Percentiles rank a stretch among this genome's conserved stretches.
These are phyloP conservation scores for Accipiter minullus DNA, from an alignment of 2,797 vertebrate species.

Conservation along the genomic window DNA sequence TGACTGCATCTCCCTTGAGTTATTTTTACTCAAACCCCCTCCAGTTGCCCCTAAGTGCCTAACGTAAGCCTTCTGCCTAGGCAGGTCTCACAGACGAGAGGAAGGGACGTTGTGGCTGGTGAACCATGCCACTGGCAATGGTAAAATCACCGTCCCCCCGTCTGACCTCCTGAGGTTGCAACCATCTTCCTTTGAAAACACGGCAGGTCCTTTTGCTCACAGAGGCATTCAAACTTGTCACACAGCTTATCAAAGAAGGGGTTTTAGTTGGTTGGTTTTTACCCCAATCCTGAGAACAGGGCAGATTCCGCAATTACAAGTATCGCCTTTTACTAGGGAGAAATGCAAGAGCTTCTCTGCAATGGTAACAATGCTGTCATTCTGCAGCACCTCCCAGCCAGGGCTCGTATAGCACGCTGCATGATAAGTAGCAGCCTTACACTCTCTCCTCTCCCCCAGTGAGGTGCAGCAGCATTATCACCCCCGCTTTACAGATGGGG, in stretches of 20 bases:
- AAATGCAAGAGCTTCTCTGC: background rate
- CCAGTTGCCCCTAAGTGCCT: background rate
- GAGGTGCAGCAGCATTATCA: background rate
- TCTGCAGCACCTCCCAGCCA: background rate
- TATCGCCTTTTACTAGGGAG: background rate
- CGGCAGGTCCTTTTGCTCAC: constrained; percentile 67
- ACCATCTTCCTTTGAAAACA: constrained; percentile 57
- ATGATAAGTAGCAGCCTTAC: background rate
- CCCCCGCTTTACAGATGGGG: background rate
- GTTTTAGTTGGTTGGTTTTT: background rate
- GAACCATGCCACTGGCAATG: background rate
- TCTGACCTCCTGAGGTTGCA: background rate
- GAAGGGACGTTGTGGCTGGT: background rate
- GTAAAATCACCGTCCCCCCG: background rate
- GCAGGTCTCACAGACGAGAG: background rate
- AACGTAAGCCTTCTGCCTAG: background rate
- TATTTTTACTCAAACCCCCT: background rate
- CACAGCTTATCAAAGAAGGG: constrained; percentile 17
- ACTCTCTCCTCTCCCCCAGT: background rate
- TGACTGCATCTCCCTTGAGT: background rate
- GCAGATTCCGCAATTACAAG: constrained; percentile 2
- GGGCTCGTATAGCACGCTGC: background rate
- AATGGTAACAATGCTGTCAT: background rate
- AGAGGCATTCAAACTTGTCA: constrained; percentile 16
- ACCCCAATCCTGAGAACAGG: constrained; percentile 71